Percentiles rank a stretch among this genome's conserved stretches.
Conservation (phyloP, 2,113 vertebrate species). For the Euleptes europaea region DNA sequence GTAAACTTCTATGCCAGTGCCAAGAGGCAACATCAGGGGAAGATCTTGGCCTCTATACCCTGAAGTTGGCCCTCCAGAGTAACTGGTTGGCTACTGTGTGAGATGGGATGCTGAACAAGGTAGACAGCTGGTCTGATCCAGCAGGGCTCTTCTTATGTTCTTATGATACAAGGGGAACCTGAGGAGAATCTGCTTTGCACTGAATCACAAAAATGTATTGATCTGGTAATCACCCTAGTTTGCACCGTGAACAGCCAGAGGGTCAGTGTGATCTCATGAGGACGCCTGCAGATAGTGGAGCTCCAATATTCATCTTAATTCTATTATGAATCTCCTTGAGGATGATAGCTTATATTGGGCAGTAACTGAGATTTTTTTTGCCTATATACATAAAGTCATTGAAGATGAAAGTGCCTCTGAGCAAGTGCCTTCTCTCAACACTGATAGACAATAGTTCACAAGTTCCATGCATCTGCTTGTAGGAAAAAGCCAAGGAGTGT, state of each 20-base stretch:
- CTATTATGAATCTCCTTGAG: no score
- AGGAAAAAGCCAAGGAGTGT: no score
- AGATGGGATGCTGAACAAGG: no score
- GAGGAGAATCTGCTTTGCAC: background rate
- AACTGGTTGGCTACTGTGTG: no score
- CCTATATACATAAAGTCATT: background rate
- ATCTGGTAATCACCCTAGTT: background rate
- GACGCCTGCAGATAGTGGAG: background rate
- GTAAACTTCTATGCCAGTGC: no score
- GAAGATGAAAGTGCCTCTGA: background rate
- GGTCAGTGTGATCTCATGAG: background rate
- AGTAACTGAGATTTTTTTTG: background rate
- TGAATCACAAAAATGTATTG: background rate
- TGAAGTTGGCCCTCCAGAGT: no score
- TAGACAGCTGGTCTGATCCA: no score
- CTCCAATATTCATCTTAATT: background rate
- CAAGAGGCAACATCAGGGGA: no score
- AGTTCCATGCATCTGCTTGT: no score
- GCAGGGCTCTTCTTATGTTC: no score
- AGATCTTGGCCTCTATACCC: no score
- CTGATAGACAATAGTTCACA: background rate
- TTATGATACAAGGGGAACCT: no score
- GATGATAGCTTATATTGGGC: background rate
- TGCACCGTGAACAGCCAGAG: background rate
- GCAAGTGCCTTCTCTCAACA: background rate